A percentile compares a stretch with the other conserved stretches of the same genome.
These are phyloP conservation scores for Carcinoscorpius rotundicauda DNA, from an alignment of 1,140 invertebrate genomes.

Conservation along the genomic window DNA sequence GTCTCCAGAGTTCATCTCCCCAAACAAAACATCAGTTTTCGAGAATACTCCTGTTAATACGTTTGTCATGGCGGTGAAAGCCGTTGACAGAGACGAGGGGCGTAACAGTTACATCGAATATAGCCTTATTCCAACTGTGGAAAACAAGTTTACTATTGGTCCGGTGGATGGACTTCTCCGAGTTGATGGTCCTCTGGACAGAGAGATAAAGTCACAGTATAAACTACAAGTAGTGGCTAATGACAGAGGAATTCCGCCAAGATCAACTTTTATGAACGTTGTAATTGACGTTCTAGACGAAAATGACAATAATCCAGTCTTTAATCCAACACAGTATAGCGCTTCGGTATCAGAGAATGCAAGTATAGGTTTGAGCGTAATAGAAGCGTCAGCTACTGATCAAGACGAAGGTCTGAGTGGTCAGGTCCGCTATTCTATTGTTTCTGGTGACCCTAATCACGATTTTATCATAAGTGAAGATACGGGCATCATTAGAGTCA, in stretches of 20 bases:
- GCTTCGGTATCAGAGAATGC: constrained; percentile 81
- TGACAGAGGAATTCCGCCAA: constrained; percentile 74
- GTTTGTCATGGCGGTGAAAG: constrained; percentile 78
- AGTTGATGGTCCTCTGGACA: constrained; percentile 64
- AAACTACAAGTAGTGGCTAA: constrained; percentile 37
- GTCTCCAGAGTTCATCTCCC: constrained; percentile 74
- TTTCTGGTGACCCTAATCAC: constrained; percentile 74
- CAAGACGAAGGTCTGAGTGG: constrained; percentile 79
- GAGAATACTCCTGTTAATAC: constrained; percentile 84
- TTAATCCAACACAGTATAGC: constrained; percentile 75
- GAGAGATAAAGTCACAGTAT: constrained; percentile 47
- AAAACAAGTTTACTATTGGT: constrained; percentile 57
- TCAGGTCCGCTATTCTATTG: constrained; percentile 71
- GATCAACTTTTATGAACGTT: constrained; percentile 53
- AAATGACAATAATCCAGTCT: constrained; percentile 87
- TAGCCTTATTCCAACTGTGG: constrained; percentile 40
- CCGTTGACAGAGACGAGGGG: constrained; percentile 82
- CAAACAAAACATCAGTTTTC: constrained; percentile 55
- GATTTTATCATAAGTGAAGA: constrained; percentile 84
- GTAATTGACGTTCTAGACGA: constrained; percentile 68
- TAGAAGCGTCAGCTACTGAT: constrained; percentile 76
- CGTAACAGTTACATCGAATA: constrained; percentile 88
- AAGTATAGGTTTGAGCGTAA: constrained; percentile 75
- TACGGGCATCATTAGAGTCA: constrained; percentile 71
- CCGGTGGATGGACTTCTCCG: constrained; percentile 71